A percentile compares a stretch with the other conserved stretches of the same genome.
Conservation (phyloP, 2,888 invertebrate genomes). For the Artemia sinica region DNA sequence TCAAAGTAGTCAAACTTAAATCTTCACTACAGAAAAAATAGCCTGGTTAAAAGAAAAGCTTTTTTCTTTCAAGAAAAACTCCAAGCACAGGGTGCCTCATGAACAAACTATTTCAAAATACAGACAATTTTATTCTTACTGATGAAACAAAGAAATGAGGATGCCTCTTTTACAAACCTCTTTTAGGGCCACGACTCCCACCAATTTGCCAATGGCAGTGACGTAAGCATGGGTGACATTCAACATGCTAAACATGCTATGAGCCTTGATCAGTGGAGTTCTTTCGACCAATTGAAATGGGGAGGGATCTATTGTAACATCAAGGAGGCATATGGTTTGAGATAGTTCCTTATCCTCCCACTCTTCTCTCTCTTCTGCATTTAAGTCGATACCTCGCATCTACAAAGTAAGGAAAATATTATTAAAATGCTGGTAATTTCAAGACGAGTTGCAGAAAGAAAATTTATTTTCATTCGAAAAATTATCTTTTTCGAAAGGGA, state of each 20-base stretch:
- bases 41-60: no score
- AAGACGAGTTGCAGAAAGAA: no score
- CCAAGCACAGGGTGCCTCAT: no score
- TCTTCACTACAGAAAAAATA: no score
- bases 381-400: conserved; percentile 29
- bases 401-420: neutral
- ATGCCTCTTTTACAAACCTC: conserved; percentile 30
- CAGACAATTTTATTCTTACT: no score
- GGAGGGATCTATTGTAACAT: conserved; percentile 35
- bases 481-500: no score
- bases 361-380: conserved; percentile 32
- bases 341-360: conserved; percentile 36
- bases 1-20: no score
- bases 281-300: conserved; percentile 38
- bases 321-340: conserved; percentile 27
- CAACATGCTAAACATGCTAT: conserved; percentile 38
- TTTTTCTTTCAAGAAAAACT: no score
- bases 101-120: no score
- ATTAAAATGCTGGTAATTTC: no score
- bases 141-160: no score
- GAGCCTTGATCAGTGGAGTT: conserved; percentile 35
- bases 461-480: no score
- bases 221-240: conserved; percentile 39
- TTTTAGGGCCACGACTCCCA: conserved; percentile 37
- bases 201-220: conserved; percentile 36